phyloP scores from a whole-genome alignment of 2,797 vertebrate species.

The Orestias chungarensis region DNA sequence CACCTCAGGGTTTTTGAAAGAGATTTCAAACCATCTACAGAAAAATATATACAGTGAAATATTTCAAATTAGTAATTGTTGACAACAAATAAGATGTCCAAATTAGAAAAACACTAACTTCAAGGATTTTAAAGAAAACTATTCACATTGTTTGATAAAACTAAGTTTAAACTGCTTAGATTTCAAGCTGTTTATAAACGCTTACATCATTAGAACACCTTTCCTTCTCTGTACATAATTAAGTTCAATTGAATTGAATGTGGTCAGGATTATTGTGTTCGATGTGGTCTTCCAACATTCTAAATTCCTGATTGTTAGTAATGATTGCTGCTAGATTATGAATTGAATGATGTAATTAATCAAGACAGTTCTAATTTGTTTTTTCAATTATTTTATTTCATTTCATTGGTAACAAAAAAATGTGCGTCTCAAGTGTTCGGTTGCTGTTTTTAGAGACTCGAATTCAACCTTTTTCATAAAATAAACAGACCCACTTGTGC shows the following conservation, averaged over 20 bases:
- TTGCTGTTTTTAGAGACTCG: not conserved
- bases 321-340: not conserved
- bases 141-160: not conserved
- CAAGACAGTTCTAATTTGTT: not conserved
- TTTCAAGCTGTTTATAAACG: not conserved
- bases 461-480: constrained; percentile 37
- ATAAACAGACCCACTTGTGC: constrained; percentile 52
- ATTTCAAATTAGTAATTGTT: too few relatives aligned
- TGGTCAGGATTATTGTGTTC: not conserved
- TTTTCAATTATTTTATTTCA: not conserved
- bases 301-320: not conserved
- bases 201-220: not conserved
- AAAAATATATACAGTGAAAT: too few relatives aligned
- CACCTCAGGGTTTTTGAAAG: too few relatives aligned
- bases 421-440: not conserved
- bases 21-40: too few relatives aligned
- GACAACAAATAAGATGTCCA: not conserved
- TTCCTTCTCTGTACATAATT: not conserved
- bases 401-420: constrained; percentile 8
- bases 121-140: not conserved
- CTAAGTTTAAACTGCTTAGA: not conserved
- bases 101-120: not conserved
- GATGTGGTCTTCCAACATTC: not conserved
- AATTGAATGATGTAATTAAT: not conserved
- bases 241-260: not conserved